A percentile compares a stretch with the other conserved stretches of the same genome.
Evolutionary conservation across 2,113 vertebrate genomes (phyloP).

Genomic region (Nyctibius bracteatus): DNA sequence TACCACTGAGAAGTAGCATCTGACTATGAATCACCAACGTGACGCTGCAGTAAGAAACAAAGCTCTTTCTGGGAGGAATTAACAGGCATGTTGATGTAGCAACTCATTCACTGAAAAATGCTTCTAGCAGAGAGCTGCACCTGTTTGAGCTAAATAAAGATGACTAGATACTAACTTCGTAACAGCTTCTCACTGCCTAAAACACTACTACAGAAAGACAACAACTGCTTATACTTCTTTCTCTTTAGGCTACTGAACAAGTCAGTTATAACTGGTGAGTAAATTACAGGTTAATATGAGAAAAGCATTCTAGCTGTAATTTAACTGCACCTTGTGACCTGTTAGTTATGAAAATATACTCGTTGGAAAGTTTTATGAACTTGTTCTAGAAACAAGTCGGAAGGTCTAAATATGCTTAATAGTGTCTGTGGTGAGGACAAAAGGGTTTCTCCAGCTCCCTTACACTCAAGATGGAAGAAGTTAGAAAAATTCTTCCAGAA

Average conservation of each 20-base stretch:
- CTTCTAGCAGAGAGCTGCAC: not conserved
- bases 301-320: not conserved
- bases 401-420: not conserved
- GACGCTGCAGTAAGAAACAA: not conserved
- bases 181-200: not conserved
- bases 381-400: not conserved
- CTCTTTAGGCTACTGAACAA: not conserved
- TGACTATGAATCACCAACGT: not conserved
- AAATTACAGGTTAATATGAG: not conserved
- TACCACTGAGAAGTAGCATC: not conserved
- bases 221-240: not conserved
- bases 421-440: not conserved
- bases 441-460: not conserved
- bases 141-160: not conserved
- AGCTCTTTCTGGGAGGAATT: not conserved
- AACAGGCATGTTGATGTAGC: not conserved
- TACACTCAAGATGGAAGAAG: not conserved
- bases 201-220: not conserved
- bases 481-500: not conserved
- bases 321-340: not conserved
- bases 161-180: not conserved
- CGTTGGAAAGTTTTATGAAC: not conserved
- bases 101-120: not conserved
- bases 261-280: not conserved
- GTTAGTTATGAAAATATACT: not conserved